Base-by-base conservation (phyloP, 2,888 invertebrate species). In the Philhelius pedissequus region DNA sequence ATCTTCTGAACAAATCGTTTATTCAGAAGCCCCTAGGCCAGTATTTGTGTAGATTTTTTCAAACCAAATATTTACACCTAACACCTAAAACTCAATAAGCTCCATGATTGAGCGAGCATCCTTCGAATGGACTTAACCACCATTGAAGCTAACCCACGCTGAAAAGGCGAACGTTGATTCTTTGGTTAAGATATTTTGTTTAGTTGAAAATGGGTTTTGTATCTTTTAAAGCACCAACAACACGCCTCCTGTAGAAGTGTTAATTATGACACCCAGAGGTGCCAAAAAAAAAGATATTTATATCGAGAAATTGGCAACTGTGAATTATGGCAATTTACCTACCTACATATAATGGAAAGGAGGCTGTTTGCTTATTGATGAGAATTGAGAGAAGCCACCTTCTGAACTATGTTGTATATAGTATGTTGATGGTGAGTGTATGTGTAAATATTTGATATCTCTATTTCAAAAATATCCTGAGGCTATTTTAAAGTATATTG, bases 201-300 rank as follows among this genome's bases (percentile, higher is more conserved):
- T 18, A 38, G 27, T 30, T 58, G 64, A 71, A 75, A 79, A 80
- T 80, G 66, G 58, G 58, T 80, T 75, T 66, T 80, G 84, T 66
- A 84, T 66, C 58, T 60, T 38, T 27, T 25, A 32, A 15, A n/a
- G n/a, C n/a, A n/a, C 9, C 9, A 15, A 35, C 54, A 80, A 80
- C 80, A 86, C 86, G 86, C 81, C 86, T 64, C 43, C 32, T 81
- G 73, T 58, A 73, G 77, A 81, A 38, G 86, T 86, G 86, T 86
- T 86, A 86, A 86, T 86, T 86, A 86, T 86, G 80, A 81, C 81
- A 81, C 73, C 86, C 86, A 86, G 81, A 86, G 86, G 86, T 86
- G 86, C 86, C 76, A 86, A 73, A 58, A 86, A 73, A 58, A 81
- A 76, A 77, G 27, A 77, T 81, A 86, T 77, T n/a, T 77, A 69